Base-by-base conservation (phyloP, 1,140 invertebrate species). In the Pollicipes pollicipes region DNA sequence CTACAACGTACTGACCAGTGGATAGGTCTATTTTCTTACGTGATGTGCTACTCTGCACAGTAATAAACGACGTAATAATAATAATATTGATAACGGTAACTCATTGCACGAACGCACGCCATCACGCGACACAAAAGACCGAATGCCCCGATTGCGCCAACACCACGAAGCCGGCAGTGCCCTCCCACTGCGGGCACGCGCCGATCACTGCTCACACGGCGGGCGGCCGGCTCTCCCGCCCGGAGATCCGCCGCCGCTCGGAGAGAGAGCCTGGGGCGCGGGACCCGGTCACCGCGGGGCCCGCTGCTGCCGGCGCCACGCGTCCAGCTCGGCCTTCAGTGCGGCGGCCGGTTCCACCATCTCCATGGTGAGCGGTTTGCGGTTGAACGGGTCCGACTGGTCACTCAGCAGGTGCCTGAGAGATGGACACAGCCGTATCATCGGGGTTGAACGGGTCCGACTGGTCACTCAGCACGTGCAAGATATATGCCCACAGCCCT, bases 381-480 rank as follows among this genome's bases (percentile, higher is more conserved):
- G 84, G 82, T 97, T 97, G 77, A 97, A 97, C 0, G 95, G 95
- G 83, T 98, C 95, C 0, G 89, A 89, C 79, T 97, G 94, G 80
- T 98, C 95, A 78, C 92, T 96, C 27, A 93, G 78, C 72, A 93
- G 83, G 80, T 93, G 90, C 13, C 58, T 58, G 66, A n/a, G n/a
- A n/a, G n/a, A n/a, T 30, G 68, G 29, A n/a, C 29, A 16, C 24
- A 16, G 68, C 45, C 16, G 16, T 30, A 30, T 68, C 16, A n/a
- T n/a, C n/a, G n/a, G n/a, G 84, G 82, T 97, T 97, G 77, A 97
- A 97, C 0, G 95, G 95, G 83, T 98, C 95, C 0, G 89, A 89
- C 79, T 97, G 94, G 80, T 98, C 95, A 78, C 92, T 96, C 27
- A 93, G 78, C 71, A 93, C 83, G 80, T 92, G 90, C 13, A 17